Conservation (phyloP, 92 coral and sea anemone genomes). For the Epizoanthus fatuus region DNA sequence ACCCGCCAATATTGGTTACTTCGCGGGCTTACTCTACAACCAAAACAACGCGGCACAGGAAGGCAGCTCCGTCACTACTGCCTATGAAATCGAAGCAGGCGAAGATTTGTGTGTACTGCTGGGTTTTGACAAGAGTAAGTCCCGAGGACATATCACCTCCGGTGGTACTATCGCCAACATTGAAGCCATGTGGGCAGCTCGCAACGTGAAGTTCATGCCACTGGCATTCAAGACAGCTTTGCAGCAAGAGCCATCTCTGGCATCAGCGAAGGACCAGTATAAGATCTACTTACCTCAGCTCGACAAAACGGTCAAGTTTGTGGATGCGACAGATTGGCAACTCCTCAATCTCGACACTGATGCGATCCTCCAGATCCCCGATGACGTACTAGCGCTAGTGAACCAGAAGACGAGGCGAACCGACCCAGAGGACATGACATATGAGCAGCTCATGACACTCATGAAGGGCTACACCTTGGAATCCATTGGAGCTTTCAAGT, state of each 20-base stretch:
- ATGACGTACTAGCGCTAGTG: conserved; percentile 30
- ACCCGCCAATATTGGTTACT: conserved; percentile 56
- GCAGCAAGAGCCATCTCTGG: too few species aligned
- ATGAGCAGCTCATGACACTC: conserved; percentile 28
- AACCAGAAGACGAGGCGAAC: background rate
- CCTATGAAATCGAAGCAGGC: conserved; percentile 54
- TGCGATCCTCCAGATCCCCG: conserved; percentile 69
- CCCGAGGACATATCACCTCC: conserved; percentile 70
- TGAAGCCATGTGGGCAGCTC: conserved; percentile 93
- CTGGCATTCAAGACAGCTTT: conserved; percentile 84
- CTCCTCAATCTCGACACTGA: conserved; percentile 89
- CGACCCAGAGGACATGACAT: background rate
- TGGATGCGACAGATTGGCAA: conserved; percentile 83
- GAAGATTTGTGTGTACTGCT: conserved; percentile 63
- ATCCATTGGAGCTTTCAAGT: conserved; percentile 76
- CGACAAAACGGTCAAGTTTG: conserved; percentile 35
- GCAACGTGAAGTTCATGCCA: conserved; percentile 87
- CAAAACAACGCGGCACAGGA: conserved; percentile 58
- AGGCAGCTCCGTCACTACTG: conserved; percentile 51
- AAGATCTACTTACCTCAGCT: conserved; percentile 10
- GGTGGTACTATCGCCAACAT: conserved; percentile 94
- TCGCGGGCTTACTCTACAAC: conserved; percentile 61
- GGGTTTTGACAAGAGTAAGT: conserved; percentile 47
- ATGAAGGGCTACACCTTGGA: conserved; percentile 65
- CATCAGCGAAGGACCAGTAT: too few species aligned